Base-by-base conservation (phyloP, 2,888 invertebrate species). In the Melanophora roralis region DNA sequence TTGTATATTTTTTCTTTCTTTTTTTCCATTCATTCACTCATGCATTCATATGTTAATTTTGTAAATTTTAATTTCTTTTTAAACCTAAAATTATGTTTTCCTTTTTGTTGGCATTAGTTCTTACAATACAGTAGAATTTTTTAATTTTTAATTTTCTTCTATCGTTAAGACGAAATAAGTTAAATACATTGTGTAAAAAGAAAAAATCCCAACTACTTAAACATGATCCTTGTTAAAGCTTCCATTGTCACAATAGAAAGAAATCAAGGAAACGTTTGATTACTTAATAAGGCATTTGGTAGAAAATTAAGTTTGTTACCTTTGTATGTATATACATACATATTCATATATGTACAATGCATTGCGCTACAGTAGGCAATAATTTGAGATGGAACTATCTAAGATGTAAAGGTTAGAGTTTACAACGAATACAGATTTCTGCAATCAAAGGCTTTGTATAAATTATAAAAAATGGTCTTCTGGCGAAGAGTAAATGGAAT, bases 41-140 rank as follows among this genome's bases (percentile, higher is more conserved):
- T 38, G 38, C 65, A 59, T 76, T 80, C 80, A 76, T 76, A 80
- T 80, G 80, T 72, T 73, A 80, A 80, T 80, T 76, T 76, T 67
- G 49, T 67, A 67, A 67, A 51, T 36, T 68, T 68, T 38, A 62
- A 43, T 62, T 62, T 73, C 34, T 27, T 32, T 55, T 55, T 55
- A 76, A 16, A 55, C 64, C 38, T 69, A 38, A 45, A 47, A 69
- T 69, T 64, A 69, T 77, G 76, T 71, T 77, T 69, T 57, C 53
- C 49, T 71, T 65, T 34, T 65, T 40, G 64, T 65, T 77, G 76
- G 36, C 36, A 77, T 71, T 64, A 65, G 43, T 57, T 14, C 43
- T 45, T 11, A 62, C 62, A 59, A 45, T 38, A 53, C n/a, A 16
- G 11, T 27, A 14, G 7, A 11, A 14, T 32, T 16, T 62, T 57